These are phyloP conservation scores for Philypnodon macrostomus DNA, from an alignment of 2,797 vertebrate genomes.

Conservation along the genomic window DNA sequence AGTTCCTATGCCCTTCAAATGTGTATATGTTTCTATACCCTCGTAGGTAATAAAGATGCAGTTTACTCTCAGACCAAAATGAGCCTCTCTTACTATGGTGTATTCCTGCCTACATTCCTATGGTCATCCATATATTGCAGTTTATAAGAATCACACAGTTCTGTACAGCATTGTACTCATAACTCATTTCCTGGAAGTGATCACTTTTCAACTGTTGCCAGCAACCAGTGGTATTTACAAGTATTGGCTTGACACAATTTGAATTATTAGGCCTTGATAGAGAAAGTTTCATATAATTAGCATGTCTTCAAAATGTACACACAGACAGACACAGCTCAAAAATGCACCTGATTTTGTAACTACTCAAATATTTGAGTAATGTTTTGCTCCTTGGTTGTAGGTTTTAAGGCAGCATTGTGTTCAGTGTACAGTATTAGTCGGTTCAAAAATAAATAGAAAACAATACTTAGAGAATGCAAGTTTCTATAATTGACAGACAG, in stretches of 20 bases:
- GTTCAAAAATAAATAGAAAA: background rate
- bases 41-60: too few species aligned
- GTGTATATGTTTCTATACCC: too few species aligned
- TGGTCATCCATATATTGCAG: slow-evolving; percentile 72
- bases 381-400: slow-evolving; percentile 26
- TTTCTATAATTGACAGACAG: slow-evolving; percentile 1
- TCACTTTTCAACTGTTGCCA: slow-evolving; percentile 40
- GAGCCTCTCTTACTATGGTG: slow-evolving; percentile 14
- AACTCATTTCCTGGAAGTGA: slow-evolving; percentile 42
- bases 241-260: slow-evolving; percentile 14
- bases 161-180: slow-evolving; percentile 76
- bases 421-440: too few species aligned
- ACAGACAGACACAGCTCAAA: slow-evolving; percentile 30
- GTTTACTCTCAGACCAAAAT: background rate
- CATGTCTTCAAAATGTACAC: slow-evolving; percentile 28
- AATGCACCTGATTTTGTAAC: slow-evolving; percentile 40
- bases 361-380: slow-evolving; percentile 21
- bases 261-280: slow-evolving; percentile 11
- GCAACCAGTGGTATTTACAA: slow-evolving; percentile 48
- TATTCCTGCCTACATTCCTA: slow-evolving; percentile 73
- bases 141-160: slow-evolving; percentile 63
- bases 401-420: background rate
- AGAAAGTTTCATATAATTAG: slow-evolving; percentile 14
- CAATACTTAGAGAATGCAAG: background rate
- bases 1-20: too few species aligned